phyloP scores from a whole-genome alignment of 2,888 invertebrate species.

The Mongoloraphidia duomilia region DNA sequence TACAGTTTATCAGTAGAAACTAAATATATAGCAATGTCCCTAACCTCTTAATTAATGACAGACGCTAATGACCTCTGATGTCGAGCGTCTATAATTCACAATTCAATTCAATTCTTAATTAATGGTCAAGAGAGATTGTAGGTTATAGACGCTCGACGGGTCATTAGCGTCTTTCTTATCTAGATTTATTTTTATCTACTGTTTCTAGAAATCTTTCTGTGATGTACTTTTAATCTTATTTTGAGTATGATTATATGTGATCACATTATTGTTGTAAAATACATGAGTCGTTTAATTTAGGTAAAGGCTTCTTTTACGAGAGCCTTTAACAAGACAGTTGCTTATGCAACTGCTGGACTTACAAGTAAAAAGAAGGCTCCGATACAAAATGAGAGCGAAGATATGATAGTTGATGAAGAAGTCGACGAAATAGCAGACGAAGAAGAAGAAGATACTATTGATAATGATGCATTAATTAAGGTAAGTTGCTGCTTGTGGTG shows the following conservation, averaged over 20 bases:
- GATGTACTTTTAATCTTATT: not conserved
- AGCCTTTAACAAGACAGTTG: conserved; percentile 74
- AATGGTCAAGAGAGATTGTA: no score
- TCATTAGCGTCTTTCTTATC: no score
- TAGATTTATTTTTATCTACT: no score
- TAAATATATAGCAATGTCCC: no score
- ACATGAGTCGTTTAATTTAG: conserved; percentile 28
- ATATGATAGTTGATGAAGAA: conserved; percentile 28
- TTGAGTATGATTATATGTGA: not conserved
- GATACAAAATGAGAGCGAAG: conserved; percentile 29
- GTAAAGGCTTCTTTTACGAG: conserved; percentile 90
- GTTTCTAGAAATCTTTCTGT: no score
- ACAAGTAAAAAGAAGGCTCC: conserved; percentile 44
- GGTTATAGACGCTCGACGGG: no score
- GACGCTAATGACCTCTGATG: no score
- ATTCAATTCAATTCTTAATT: no score
- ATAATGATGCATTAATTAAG: conserved; percentile 68
- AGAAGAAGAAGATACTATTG: conserved; percentile 45
- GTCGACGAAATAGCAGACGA: conserved; percentile 28
- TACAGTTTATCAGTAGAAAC: no score
- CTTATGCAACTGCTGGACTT: conserved; percentile 50
- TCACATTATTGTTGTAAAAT: not conserved
- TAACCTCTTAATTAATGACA: no score
- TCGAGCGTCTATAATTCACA: no score
- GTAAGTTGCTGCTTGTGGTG: conserved; percentile 28